Evolutionary conservation across 2,888 invertebrate genomes (phyloP).

Genomic region (Sesamia inferens): DNA sequence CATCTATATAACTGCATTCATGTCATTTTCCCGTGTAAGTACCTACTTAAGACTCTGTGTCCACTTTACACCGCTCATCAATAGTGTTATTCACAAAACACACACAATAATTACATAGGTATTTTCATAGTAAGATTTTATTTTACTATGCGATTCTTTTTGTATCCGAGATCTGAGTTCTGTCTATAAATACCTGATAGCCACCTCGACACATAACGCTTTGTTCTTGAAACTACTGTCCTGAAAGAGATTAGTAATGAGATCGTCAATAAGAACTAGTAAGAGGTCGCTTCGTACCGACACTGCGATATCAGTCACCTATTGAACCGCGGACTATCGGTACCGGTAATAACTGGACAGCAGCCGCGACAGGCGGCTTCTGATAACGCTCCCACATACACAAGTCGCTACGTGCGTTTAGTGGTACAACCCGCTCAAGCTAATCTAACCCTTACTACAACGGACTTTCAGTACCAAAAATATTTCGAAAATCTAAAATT

Average conservation of each 20-base stretch:
- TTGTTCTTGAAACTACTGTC: conserved; percentile 60
- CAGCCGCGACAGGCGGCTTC: conserved; percentile 87
- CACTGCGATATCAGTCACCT: conserved; percentile 88
- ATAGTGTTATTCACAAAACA: background rate
- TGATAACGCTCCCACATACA: conserved; percentile 80
- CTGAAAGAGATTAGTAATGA: conserved; percentile 64
- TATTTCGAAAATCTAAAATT: background rate
- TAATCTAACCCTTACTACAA: conserved; percentile 49
- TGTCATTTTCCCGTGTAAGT: conserved; percentile 4
- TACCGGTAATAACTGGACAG: conserved; percentile 90
- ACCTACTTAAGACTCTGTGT: conserved; percentile 4
- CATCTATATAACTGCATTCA: background rate
- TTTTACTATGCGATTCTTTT: conserved; percentile 18
- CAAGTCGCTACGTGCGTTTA: conserved; percentile 65
- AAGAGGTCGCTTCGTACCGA: conserved; percentile 86
- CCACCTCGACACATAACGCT: conserved; percentile 46
- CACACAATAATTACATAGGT: background rate
- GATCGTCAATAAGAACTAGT: conserved; percentile 81
- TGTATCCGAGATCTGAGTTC: conserved; percentile 18
- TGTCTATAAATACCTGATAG: conserved; percentile 42
- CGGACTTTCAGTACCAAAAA: conserved; percentile 8
- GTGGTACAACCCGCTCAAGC: conserved; percentile 53
- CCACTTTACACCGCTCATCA: conserved; percentile 20
- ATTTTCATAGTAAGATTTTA: background rate
- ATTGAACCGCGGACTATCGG: conserved; percentile 90